Base-by-base conservation (phyloP, 2,113 vertebrate species). In the Zapornia atra region DNA sequence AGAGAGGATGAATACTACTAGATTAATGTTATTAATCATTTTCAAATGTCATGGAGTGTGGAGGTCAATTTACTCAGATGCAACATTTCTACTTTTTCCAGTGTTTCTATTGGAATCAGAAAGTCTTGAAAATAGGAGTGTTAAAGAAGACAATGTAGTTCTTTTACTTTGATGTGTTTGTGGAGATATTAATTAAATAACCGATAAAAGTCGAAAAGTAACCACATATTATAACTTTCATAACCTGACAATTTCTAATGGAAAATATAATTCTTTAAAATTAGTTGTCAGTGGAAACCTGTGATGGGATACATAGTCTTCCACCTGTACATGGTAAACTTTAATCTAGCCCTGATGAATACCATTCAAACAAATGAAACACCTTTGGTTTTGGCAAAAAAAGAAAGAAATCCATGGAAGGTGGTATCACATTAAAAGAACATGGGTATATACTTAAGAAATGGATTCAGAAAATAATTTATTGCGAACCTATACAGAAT, bases 401-500 rank as follows among this genome's bases (percentile, higher is more conserved):
- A 92, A 83, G 73, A 92, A 88, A 57, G 66, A 76, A 80, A 92
- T 68, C 56, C 60, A 33, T 69, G 76, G 50, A 84, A 96, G 34
- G 8, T 57, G 56, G 53, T 88, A 92, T 10, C 59, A 48, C 15
- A 44, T 87, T 42, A 66, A 92, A 93, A 83, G 24, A 75, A 36
- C 21, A 69, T 21, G 57, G 31, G 11, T 63, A 24, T 73, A 66
- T 56, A 36, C 38, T 57, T 82, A 65, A 86, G 77, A 96, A 94
- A 68, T 57, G 4, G 57, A 38, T n/a, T 70, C 31, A 83, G 54
- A 94, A 96, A 89, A 78, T 26, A 83, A 24, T 60, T 81, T 6
- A 63, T 90, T 76, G 46, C 80, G 86, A 92, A 83, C 25, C 15
- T 89, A 26, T 48, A 54, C 12, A 69, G 64, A 92, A 63, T 54